phyloP scores from a whole-genome alignment of 2,888 invertebrate genomes.

The Tenthredo mesomela region DNA sequence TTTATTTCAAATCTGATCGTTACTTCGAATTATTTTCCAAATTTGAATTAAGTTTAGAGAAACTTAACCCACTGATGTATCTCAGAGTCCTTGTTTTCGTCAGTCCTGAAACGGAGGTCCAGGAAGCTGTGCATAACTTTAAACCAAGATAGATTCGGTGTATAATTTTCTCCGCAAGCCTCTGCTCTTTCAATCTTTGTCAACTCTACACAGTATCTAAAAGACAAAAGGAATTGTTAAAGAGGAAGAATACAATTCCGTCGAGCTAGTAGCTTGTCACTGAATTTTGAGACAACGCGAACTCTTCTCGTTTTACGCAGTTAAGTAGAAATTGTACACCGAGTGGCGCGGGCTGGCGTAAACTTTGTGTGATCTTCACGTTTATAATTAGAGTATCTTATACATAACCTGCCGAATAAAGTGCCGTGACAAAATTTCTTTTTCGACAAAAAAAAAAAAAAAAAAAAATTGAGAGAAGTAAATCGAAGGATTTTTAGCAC shows the following conservation, averaged over 20 bases:
- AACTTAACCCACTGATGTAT: not conserved
- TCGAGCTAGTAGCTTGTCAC: not conserved
- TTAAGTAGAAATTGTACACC: not conserved
- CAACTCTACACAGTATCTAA: slow-evolving; percentile 42
- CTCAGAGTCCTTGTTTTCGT: not conserved
- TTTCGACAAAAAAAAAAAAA: not conserved
- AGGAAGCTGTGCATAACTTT: slow-evolving; percentile 29
- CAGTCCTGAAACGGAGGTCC: slow-evolving; percentile 21
- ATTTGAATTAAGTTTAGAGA: not conserved
- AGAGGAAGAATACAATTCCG: not conserved
- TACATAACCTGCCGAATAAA: not conserved
- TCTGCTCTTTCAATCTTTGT: slow-evolving; percentile 12
- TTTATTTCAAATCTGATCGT: not conserved
- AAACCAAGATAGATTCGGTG: slow-evolving; percentile 36
- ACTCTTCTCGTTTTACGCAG: slow-evolving; percentile 4
- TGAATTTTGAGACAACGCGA: slow-evolving; percentile 16
- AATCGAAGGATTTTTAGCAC: not conserved
- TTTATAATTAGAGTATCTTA: not conserved
- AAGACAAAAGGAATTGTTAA: slow-evolving; percentile 8
- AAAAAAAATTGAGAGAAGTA: not conserved
- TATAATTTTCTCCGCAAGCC: slow-evolving; percentile 24
- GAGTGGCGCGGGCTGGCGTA: not conserved
- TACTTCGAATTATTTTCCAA: not conserved
- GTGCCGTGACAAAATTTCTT: not conserved
- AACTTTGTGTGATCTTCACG: not conserved